Percentiles rank a stretch among this genome's conserved stretches.
These are phyloP conservation scores for Pegoplata infirma DNA, from an alignment of 2,888 invertebrate genomes.

Conservation along the genomic window DNA sequence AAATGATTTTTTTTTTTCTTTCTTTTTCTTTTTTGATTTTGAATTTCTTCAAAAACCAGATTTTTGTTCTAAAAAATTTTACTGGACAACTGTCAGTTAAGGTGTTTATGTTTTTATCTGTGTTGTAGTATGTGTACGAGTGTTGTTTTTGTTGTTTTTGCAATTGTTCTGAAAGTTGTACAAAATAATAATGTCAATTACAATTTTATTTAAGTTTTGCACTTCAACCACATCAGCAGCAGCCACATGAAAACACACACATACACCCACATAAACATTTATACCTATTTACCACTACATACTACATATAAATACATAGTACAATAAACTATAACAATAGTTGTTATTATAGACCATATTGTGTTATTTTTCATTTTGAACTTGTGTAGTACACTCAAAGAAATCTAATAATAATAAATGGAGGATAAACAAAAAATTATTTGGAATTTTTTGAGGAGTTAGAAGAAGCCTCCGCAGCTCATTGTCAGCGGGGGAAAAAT, in stretches of 20 bases:
- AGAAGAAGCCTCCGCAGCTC: too few relatives aligned
- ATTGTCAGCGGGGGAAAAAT: too few relatives aligned
- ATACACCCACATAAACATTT: not conserved
- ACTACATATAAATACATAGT: too few relatives aligned
- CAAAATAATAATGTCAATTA: constrained; percentile 49
- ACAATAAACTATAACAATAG: not conserved
- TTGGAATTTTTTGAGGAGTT: too few relatives aligned
- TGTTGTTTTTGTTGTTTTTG: not conserved
- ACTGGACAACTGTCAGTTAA: not conserved
- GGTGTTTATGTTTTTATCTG: not conserved
- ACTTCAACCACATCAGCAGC: constrained; percentile 7
- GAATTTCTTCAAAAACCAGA: too few relatives aligned
- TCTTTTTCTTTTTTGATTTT: too few relatives aligned
- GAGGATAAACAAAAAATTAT: too few relatives aligned
- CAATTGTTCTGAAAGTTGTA: constrained; percentile 10
- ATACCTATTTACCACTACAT: not conserved
- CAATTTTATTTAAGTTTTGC: constrained; percentile 33
- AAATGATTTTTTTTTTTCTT: too few relatives aligned
- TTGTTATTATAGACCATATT: not conserved
- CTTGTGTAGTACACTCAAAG: too few relatives aligned
- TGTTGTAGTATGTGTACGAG: not conserved
- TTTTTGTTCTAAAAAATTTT: not conserved
- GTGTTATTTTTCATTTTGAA: not conserved
- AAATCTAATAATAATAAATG: too few relatives aligned
- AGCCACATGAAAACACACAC: not conserved